Base-by-base conservation (phyloP, 2,888 invertebrate species). In the Ornithoptera priamus region DNA sequence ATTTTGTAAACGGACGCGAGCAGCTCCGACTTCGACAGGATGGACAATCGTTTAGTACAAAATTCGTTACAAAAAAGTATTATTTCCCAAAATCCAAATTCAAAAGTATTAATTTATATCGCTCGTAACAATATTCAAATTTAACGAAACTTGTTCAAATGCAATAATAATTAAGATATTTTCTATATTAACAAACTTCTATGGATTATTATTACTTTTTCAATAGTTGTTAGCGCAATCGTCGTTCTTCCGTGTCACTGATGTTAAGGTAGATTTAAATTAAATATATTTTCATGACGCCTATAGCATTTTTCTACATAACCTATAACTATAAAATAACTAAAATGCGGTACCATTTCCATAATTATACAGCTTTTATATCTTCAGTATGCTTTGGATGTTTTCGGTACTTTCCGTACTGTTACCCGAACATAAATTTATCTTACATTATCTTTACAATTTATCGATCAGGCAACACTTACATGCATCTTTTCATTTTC, bases 71-170 rank as follows among this genome's bases (percentile, higher is more conserved):
- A 83, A 86, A 53, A 86, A 90, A 92, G 90, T 92, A 92, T 91
- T 92, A 91, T 89, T 88, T 86, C 86, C 85, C 85, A 88, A 90
- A 87, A 87, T 89, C 81, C 75, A 85, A 89, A 90, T 88, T 90
- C 87, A 83, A 85, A 85, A 90, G 90, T 92, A 92, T 92, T 90
- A 90, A 85, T 80, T 81, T 77, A 72, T 81, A 82, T 85, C 85
- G 81, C 83, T 83, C 83, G 77, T 73, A 81, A 86, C 77, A 85
- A 86, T 87, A 86, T 86, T 88, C 87, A 79, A 78, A 80, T 59
- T 58, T 30, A 78, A 78, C 78, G 75, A 76, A 80, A 77, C 72
- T 85, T 77, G 76, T 82, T 81, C 78, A 77, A 81, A 79, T 81
- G 82, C 81, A 83, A 83, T 83, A 71, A 65, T 72, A 63, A 69